A percentile compares a stretch with the other conserved stretches of the same genome.
Conservation (phyloP, 2,113 vertebrate species). For the Brachyistius frenatus region DNA sequence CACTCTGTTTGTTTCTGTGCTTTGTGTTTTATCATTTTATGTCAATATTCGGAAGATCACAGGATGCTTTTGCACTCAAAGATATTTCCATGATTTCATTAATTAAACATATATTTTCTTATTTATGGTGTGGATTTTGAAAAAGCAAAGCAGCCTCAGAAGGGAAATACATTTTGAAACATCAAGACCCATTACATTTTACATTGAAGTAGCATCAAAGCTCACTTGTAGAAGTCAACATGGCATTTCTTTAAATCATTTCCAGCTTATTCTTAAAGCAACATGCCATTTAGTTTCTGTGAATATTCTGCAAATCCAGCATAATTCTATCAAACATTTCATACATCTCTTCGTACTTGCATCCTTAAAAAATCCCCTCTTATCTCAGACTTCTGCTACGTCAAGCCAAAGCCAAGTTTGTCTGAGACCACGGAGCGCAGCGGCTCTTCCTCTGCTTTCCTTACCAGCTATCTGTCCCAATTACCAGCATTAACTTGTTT, state of each 20-base stretch:
- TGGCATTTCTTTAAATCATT: constrained; percentile 40
- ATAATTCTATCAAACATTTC: constrained; percentile 34
- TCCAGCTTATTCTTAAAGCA: constrained; percentile 37
- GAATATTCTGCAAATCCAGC: constrained; percentile 34
- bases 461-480: constrained; percentile 57
- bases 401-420: constrained; percentile 31
- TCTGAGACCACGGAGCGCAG: constrained; percentile 35
- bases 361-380: constrained; percentile 17
- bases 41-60: constrained; percentile 4
- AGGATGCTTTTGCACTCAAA: not conserved
- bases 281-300: constrained; percentile 24
- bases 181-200: constrained; percentile 43
- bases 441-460: constrained; percentile 23
- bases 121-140: constrained; percentile 48
- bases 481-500: constrained; percentile 69
- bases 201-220: constrained; percentile 52
- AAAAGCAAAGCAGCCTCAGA: constrained; percentile 33
- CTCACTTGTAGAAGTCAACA: constrained; percentile 22
- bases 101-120: constrained; percentile 54
- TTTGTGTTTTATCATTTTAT: constrained; percentile 18
- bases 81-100: constrained; percentile 23
- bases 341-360: not conserved
- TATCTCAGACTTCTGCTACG: constrained; percentile 14
- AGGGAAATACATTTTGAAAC: constrained; percentile 57
- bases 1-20: not conserved